A percentile compares a stretch with the other conserved stretches of the same genome.
Evolutionary conservation across 2,797 vertebrate genomes (phyloP).

Genomic region (Cuniculus paca): DNA sequence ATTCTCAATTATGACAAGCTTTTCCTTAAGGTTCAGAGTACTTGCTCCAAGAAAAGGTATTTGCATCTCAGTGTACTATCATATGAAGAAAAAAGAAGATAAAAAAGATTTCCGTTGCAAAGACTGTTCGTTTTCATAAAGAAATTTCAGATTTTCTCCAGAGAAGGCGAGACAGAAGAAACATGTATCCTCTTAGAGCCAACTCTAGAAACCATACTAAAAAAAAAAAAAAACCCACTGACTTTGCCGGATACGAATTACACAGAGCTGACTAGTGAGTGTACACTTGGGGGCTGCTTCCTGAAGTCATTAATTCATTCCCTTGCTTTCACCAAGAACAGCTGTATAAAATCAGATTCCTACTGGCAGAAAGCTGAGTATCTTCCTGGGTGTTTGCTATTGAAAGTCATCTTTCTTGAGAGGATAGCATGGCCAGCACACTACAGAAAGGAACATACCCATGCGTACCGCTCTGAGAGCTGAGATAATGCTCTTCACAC

Average conservation of each 20-base stretch:
- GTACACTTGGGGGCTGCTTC: not conserved
- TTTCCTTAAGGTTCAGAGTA: not conserved
- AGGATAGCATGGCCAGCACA: not conserved
- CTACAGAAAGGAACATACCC: not conserved
- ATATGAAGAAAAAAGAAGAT: conserved; percentile 13
- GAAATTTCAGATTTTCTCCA: conserved; percentile 15
- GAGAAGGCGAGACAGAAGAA: conserved; percentile 19
- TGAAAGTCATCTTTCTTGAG: conserved; percentile 5
- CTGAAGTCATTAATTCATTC: not conserved
- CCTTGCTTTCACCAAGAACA: conserved; percentile 39
- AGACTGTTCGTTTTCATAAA: conserved; percentile 10
- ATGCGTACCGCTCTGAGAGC: not conserved
- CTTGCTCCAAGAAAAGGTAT: not conserved
- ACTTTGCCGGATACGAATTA: conserved; percentile 26
- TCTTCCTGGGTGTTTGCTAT: conserved; percentile 22
- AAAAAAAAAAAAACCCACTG: not conserved
- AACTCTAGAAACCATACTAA: not conserved
- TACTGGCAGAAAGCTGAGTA: not conserved
- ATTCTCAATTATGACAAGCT: not conserved
- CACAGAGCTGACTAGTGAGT: not conserved
- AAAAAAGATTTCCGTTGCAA: conserved; percentile 25
- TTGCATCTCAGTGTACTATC: not conserved
- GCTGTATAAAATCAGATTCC: not conserved
- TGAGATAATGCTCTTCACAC: conserved; percentile 18
- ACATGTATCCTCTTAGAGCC: not conserved